These are phyloP conservation scores for Phrixothrix hirtus DNA, from an alignment of 2,888 invertebrate genomes.

Conservation along the genomic window DNA sequence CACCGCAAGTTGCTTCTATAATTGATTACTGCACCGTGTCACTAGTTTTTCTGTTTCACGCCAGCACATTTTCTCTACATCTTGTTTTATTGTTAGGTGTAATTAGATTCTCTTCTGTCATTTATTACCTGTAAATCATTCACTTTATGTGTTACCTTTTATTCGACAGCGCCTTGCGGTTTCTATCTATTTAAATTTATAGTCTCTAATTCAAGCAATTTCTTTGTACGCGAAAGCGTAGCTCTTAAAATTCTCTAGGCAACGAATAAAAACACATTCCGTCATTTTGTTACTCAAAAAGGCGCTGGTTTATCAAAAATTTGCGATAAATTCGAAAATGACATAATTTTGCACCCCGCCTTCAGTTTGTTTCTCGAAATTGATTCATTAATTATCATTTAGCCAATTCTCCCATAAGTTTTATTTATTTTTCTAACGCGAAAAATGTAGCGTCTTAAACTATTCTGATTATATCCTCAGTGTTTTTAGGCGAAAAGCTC, in stretches of 20 bases:
- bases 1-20: conserved; percentile 32
- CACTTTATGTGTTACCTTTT: conserved; percentile 17
- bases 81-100: conserved; percentile 28
- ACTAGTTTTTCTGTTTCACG: conserved; percentile 20
- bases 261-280: no score
- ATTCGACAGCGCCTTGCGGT: conserved; percentile 12
- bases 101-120: conserved; percentile 31
- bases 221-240: neutral
- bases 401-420: no score
- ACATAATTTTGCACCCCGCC: no score
- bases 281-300: no score
- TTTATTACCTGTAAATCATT: conserved; percentile 27
- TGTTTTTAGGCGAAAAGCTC: no score
- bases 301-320: no score
- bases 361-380: no score
- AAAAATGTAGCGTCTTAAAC: no score
- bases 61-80: conserved; percentile 22
- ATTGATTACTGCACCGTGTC: conserved; percentile 34
- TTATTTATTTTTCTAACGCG: no score
- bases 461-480: no score
- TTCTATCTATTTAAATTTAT: conserved; percentile 9
- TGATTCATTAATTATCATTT: no score
- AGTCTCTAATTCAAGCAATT: neutral
- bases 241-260: neutral
- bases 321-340: no score